Percentiles rank a stretch among this genome's conserved stretches.
Evolutionary conservation across 2,113 vertebrate genomes (phyloP).

Genomic region (Xenopus borealis): DNA sequence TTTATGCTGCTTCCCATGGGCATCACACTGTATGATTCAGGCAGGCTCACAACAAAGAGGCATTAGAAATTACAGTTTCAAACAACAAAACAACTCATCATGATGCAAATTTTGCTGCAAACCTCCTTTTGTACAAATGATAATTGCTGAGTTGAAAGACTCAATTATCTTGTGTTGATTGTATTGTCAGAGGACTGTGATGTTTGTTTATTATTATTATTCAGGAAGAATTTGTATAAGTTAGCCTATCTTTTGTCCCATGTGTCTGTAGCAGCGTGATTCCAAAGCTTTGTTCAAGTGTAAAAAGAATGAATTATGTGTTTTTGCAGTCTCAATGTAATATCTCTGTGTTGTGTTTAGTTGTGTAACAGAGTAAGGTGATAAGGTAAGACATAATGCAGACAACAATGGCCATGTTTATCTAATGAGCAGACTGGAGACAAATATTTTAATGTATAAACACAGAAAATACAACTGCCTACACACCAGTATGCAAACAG

Average conservation of each 20-base stretch:
- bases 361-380: neutral
- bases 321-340: neutral
- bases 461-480: neutral
- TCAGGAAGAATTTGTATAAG: neutral
- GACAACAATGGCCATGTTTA: neutral
- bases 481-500: neutral
- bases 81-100: conserved; percentile 17
- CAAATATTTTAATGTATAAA: neutral
- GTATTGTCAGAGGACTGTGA: conserved; percentile 4
- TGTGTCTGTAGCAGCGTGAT: neutral
- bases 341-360: neutral
- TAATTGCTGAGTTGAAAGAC: conserved; percentile 19
- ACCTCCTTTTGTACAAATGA: conserved; percentile 8
- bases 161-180: conserved; percentile 13
- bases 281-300: neutral
- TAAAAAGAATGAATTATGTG: neutral
- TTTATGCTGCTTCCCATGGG: too few relatives aligned
- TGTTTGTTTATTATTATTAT: neutral
- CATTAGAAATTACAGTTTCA: conserved; percentile 9
- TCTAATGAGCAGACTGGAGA: neutral
- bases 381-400: neutral
- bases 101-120: conserved; percentile 11
- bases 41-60: too few relatives aligned
- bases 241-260: neutral
- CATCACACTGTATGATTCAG: too few relatives aligned